Percentiles rank a stretch among this genome's conserved stretches.
Conservation (phyloP, 2,888 invertebrate genomes). For the Mystacides longicornis region DNA sequence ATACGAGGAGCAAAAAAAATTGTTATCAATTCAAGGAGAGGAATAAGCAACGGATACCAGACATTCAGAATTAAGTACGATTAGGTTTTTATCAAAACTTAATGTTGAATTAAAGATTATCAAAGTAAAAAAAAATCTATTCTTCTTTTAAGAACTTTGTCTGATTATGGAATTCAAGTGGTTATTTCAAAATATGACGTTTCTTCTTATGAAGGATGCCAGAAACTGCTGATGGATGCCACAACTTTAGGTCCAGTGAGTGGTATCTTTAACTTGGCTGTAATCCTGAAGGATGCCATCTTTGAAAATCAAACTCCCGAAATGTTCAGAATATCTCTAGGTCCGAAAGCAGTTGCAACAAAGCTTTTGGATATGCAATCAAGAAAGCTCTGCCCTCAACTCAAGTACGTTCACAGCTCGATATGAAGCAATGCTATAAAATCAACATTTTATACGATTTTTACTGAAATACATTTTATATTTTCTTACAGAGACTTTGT, state of each 20-base stretch:
- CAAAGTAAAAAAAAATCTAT: no score
- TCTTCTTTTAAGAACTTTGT: constrained; percentile 57
- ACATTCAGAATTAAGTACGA: no score
- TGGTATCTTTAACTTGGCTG: constrained; percentile 86
- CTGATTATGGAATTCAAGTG: constrained; percentile 59
- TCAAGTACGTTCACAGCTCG: no score
- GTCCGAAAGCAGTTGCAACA: constrained; percentile 83
- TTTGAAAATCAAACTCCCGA: constrained; percentile 78
- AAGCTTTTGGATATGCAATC: constrained; percentile 63
- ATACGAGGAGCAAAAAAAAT: no score
- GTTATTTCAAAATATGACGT: constrained; percentile 65
- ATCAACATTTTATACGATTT: no score
- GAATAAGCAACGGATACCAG: constrained; percentile 78
- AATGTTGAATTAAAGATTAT: no score
- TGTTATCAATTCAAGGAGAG: constrained; percentile 73
- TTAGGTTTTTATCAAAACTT: constrained; percentile 58
- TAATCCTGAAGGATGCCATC: constrained; percentile 65
- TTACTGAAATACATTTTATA: no score
- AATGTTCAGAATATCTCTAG: no score
- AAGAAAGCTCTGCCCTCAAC: constrained; percentile 48
- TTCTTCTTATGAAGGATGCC: constrained; percentile 61
- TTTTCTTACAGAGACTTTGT: no score
- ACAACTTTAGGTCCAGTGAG: constrained; percentile 60
- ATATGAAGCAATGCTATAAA: constrained; percentile 23
- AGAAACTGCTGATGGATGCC: constrained; percentile 58